Base-by-base conservation (phyloP, 2,888 invertebrate genomes). In the Drosophila pseudotakahashii region DNA sequence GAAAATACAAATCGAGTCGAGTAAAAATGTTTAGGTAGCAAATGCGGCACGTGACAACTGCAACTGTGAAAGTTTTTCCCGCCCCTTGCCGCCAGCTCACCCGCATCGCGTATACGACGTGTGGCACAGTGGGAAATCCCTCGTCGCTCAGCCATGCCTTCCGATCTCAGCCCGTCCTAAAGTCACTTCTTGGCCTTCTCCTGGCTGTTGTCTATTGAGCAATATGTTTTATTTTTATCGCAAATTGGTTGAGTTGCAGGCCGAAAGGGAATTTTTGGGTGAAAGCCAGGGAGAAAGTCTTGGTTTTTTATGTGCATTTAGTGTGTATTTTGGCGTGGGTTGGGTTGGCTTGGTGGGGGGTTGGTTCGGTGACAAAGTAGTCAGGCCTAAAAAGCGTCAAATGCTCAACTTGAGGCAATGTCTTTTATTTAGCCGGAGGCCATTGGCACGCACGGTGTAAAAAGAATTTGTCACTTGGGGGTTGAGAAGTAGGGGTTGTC, bases 221-320 rank as follows among this genome's bases (percentile, higher is more conserved):
- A 78, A 83, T 83, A 77, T 81, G 81, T 81, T 83, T 81, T 83
- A 76, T 79, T 81, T 81, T 82, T 83, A 82, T 83, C 83, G 73
- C 81, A 83, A 79, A 82, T 82, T 82, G 83, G 78, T 83, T 75
- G 79, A 77, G 73, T 79, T 68, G 66, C 51, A 51, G 72, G 52
- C 41, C 36, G 45, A 44, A 59, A 32, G 41, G 53, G 55, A 50
- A 44, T 36, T 37, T 19, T 50, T 13, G 39, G 30, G 16, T 41
- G 50, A 58, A 54, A 60, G 41, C 23, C 44, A 39, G 47, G 39
- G 47, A 19, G 42, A 55, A 42, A 41, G 50, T 64, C 54, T 26
- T 39, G 61, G 60, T 63, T 66, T 76, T 77, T 75, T 69, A 78
- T 78, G 68, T 71, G 75, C 66, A 57, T 77, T 77, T 69, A 75